Base-by-base conservation (phyloP, 2,888 invertebrate species). In the Chorisops tibialis region DNA sequence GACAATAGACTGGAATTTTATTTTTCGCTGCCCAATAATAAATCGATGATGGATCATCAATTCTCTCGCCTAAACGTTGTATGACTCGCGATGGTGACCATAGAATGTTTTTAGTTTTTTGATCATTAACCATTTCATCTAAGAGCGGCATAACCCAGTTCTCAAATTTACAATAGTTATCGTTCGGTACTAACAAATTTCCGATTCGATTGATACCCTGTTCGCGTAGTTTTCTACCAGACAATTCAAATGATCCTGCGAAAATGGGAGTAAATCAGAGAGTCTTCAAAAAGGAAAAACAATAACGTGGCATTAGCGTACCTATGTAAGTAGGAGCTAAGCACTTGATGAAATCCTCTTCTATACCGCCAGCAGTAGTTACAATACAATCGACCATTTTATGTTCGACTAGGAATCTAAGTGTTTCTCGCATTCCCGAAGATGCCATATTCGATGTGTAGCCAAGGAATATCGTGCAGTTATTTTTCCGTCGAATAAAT, bases 341-440 rank as follows among this genome's bases (percentile, higher is more conserved):
- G 75, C 99, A 99, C 81, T 99, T 99, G 45, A 99, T 99, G 48
- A 99, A 86, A 80, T 99, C 99, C 79, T 99, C 99, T 77, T 99
- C 99, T 0, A 99, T 83, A 0, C 99, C 99, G 1, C 99, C 99
- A 0, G 98, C 99, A 11, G 96, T 95, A 0, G 98, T 93, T 1
- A 99, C 98, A 66, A 99, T 84, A 73, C 96, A 96, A 78, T 99
- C 99, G 35, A 99, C 86, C 82, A 96, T 85, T 74, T 86, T 87
- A 73, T 93, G 87, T 72, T 95, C 85, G 0, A 88, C 91, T 60
- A 95, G 80, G 81, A 92, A 99, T 59, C 88, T 81, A 65, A 99
- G 86, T 0, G 91, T 89, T 72, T 99, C 99, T 65, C 99, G 81
- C 63, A 98, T 80, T 2, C 99, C 99, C 59, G 93, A 91, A 0